phyloP scores from a whole-genome alignment of 2,113 vertebrate genomes.

The Scatophagus argus region DNA sequence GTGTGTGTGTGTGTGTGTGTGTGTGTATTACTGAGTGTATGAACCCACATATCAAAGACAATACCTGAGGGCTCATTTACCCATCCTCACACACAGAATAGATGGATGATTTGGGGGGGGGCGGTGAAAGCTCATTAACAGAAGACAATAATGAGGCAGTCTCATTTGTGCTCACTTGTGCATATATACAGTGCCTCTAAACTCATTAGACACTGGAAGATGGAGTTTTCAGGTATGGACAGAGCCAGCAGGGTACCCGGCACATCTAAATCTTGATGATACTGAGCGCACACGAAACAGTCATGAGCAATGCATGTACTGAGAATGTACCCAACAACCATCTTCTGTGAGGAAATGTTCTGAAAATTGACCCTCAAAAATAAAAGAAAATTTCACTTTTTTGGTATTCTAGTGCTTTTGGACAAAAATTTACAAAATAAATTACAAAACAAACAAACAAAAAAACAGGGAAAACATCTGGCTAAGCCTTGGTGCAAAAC shows the following conservation, averaged over 20 bases:
- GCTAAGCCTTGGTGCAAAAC: too few species aligned
- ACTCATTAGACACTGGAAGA: slow-evolving; percentile 48
- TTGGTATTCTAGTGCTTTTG: not conserved
- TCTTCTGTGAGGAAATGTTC: not conserved
- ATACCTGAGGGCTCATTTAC: slow-evolving; percentile 43
- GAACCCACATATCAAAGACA: slow-evolving; percentile 15
- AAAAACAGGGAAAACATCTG: too few species aligned
- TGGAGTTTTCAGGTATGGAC: slow-evolving; percentile 27
- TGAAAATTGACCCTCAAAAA: not conserved
- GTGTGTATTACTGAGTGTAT: not conserved
- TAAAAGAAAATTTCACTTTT: not conserved
- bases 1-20: not conserved
- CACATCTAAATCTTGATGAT: slow-evolving; percentile 26
- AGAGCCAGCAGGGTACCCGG: not conserved
- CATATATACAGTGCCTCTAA: slow-evolving; percentile 52
- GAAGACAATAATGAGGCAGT: slow-evolving; percentile 60
- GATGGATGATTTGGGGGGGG: not conserved
- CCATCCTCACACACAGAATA: slow-evolving; percentile 19
- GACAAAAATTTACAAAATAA: too few species aligned
- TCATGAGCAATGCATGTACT: not conserved
- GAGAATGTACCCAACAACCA: slow-evolving; percentile 13
- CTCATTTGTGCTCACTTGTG: slow-evolving; percentile 47
- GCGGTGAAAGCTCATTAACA: slow-evolving; percentile 59
- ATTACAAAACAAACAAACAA: too few species aligned
- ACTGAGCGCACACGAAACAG: slow-evolving; percentile 22